Evolutionary conservation across 1,140 invertebrate species (phyloP).

Genomic region (Tachypleus tridentatus): DNA sequence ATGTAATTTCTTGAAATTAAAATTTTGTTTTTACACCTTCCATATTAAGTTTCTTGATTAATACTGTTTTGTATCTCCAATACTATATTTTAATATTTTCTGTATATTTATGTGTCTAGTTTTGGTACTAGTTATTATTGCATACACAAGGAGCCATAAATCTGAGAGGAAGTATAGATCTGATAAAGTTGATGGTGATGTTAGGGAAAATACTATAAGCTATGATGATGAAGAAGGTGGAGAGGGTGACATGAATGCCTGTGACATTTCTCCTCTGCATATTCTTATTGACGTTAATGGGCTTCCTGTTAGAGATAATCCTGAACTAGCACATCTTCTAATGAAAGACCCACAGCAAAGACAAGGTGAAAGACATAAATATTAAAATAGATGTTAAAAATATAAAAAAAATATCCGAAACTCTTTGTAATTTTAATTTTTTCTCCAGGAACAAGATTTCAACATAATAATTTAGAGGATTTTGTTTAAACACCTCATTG

Average conservation of each 20-base stretch:
- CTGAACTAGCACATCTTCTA: constrained; percentile 12
- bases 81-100: no score
- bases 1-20: no score
- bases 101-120: background rate
- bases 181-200: constrained; percentile 92
- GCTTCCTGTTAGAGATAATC: constrained; percentile 13
- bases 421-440: background rate
- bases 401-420: no score
- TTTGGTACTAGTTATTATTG: constrained; percentile 82
- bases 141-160: constrained; percentile 82
- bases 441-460: background rate
- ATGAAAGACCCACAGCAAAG: constrained; percentile 19
- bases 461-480: background rate
- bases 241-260: constrained; percentile 96
- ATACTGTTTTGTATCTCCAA: no score
- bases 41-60: no score
- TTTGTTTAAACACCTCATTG: background rate
- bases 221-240: constrained; percentile 96
- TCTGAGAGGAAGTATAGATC: constrained; percentile 77
- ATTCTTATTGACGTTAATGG: constrained; percentile 60
- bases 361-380: background rate
- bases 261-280: constrained; percentile 89
- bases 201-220: constrained; percentile 97
- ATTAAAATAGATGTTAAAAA: no score
- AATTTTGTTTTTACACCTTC: no score